phyloP scores from a whole-genome alignment of 1,140 invertebrate species.

The Drosophila kurseongensis region DNA sequence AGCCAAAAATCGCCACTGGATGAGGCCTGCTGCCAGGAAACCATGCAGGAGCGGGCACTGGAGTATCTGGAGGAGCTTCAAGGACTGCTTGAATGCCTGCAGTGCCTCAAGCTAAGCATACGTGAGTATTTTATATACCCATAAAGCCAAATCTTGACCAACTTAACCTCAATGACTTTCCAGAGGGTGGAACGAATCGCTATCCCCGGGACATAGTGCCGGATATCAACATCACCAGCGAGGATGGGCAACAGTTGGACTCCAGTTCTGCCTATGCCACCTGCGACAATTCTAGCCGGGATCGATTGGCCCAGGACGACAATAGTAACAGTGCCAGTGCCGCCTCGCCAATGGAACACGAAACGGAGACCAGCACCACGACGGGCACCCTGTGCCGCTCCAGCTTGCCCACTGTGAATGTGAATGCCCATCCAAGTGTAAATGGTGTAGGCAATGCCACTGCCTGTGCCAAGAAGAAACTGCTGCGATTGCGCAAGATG shows the following conservation, averaged over 20 bases:
- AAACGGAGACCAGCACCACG: conserved; percentile 68
- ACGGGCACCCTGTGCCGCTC: conserved; percentile 62
- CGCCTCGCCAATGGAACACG: conserved; percentile 68
- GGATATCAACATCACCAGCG: conserved; percentile 77
- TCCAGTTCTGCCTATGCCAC: conserved; percentile 59
- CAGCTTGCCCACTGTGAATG: conserved; percentile 15
- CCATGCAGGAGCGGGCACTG: conserved; percentile 67
- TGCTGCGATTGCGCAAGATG: conserved; percentile 81
- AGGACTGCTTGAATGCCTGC: conserved; percentile 63
- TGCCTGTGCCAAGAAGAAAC: conserved; percentile 69
- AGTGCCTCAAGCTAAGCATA: conserved; percentile 66
- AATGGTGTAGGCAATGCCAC: conserved; percentile 22
- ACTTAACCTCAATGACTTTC: not conserved
- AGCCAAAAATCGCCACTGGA: conserved; percentile 67
- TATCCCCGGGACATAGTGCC: conserved; percentile 73
- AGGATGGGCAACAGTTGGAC: conserved; percentile 70
- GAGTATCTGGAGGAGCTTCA: conserved; percentile 74
- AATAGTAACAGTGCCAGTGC: conserved; percentile 69
- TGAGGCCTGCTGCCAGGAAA: conserved; percentile 80
- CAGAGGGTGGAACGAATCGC: conserved; percentile 71
- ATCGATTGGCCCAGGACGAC: conserved; percentile 61
- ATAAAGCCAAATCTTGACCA: not conserved
- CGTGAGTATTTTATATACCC: conserved; percentile 40
- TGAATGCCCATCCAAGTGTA: conserved; percentile 1
- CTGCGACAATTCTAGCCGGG: conserved; percentile 52